Conservation (phyloP, 2,113 vertebrate genomes). For the Pseudorasbora parva region DNA sequence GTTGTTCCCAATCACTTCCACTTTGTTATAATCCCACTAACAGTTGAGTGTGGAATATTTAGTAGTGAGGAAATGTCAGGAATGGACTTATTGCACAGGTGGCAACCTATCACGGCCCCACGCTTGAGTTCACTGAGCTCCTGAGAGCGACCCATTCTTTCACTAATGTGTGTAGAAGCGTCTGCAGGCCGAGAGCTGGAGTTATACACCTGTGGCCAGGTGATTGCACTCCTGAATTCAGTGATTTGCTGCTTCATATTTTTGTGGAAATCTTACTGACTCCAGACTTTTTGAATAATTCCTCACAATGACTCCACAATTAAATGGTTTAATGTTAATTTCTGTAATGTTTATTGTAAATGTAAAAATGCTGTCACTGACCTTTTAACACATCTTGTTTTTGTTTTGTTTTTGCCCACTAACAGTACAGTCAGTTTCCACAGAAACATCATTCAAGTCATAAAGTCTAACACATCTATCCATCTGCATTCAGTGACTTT, state of each 20-base stretch:
- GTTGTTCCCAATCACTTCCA: too few relatives aligned
- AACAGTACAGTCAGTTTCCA: slow-evolving; percentile 23
- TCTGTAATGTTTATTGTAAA: not conserved
- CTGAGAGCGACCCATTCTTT: too few relatives aligned
- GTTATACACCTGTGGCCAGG: too few relatives aligned
- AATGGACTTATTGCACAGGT: too few relatives aligned
- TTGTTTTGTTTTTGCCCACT: not conserved
- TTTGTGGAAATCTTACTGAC: not conserved
- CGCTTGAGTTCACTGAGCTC: too few relatives aligned
- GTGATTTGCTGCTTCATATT: not conserved
- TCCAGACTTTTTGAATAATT: not conserved
- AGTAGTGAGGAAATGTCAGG: too few relatives aligned
- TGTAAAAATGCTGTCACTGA: not conserved
- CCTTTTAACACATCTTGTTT: not conserved
- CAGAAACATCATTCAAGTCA: slow-evolving; percentile 14
- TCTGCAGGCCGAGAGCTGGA: too few relatives aligned
- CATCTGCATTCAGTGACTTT: slow-evolving; percentile 1
- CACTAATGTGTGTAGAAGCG: too few relatives aligned
- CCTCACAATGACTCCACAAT: not conserved
- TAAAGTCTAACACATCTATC: slow-evolving; percentile 17
- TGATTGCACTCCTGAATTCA: too few relatives aligned
- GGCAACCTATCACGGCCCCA: too few relatives aligned
- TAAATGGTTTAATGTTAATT: not conserved
- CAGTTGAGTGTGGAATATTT: too few relatives aligned
- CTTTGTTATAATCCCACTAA: too few relatives aligned